A percentile compares a stretch with the other conserved stretches of the same genome.
phyloP scores from a whole-genome alignment of 2,888 invertebrate genomes.

The Lithophane socia region DNA sequence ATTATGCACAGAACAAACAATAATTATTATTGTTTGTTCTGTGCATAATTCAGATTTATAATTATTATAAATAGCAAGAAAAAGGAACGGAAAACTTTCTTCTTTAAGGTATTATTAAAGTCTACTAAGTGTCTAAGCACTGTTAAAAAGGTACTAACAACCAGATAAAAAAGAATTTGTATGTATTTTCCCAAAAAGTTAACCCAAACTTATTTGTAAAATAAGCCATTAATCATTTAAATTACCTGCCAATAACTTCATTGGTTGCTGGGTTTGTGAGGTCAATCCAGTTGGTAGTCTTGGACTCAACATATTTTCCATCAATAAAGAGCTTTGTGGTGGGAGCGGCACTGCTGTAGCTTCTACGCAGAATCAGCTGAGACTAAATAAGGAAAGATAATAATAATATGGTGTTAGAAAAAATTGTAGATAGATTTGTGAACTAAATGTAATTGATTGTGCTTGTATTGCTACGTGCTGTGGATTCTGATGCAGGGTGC shows the following conservation, averaged over 20 bases:
- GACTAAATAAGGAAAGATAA: conserved; percentile 70
- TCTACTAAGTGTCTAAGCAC: neutral
- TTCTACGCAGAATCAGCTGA: conserved; percentile 80
- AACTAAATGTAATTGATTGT: neutral
- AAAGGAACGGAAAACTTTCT: neutral
- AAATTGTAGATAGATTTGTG: neutral
- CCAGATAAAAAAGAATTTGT: neutral
- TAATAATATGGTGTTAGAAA: neutral
- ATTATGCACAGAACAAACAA: neutral
- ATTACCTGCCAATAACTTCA: conserved; percentile 92
- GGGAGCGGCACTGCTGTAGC: conserved; percentile 91
- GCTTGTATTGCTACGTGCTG: neutral
- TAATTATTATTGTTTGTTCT: no score
- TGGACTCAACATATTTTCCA: conserved; percentile 98
- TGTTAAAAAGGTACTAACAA: neutral
- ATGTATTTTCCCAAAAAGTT: neutral
- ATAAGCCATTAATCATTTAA: neutral
- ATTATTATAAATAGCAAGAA: neutral
- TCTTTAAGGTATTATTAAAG: no score
- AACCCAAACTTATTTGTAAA: neutral
- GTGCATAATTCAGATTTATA: no score
- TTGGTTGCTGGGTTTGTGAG: conserved; percentile 98
- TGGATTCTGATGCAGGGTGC: neutral
- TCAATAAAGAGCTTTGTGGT: conserved; percentile 98
- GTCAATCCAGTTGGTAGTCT: conserved; percentile 98